phyloP scores from a whole-genome alignment of 2,797 vertebrate species.

The Nannoperca obscura region DNA sequence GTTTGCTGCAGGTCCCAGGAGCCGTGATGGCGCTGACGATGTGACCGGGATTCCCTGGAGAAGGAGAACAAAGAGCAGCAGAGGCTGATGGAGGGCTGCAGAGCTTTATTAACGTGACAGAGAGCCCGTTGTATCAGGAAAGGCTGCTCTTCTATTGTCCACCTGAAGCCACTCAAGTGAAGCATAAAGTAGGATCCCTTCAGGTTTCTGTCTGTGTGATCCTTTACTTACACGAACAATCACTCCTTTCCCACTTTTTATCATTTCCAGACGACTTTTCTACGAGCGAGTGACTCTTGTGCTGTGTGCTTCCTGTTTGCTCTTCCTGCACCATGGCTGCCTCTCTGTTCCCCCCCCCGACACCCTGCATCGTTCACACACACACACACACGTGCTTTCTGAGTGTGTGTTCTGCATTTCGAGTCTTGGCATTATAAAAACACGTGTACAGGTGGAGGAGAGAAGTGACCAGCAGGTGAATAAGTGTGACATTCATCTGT shows the following conservation, averaged over 20 bases:
- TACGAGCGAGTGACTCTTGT: background rate
- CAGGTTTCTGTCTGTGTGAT: background rate
- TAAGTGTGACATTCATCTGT: background rate
- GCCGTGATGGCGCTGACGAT: conserved; percentile 42
- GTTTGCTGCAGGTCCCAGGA: conserved; percentile 44
- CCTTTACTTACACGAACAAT: conserved; percentile 2
- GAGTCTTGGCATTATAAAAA: background rate
- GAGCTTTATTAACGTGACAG: background rate
- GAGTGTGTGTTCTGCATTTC: conserved; percentile 7
- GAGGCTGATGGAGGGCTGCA: background rate
- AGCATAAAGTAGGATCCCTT: background rate
- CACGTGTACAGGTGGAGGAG: background rate
- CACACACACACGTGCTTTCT: background rate
- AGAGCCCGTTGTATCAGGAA: background rate
- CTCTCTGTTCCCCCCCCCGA: conserved; percentile 9
- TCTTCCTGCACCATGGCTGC: conserved; percentile 32
- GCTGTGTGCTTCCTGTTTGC: conserved; percentile 30
- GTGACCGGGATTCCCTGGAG: conserved; percentile 29
- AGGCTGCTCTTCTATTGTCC: background rate
- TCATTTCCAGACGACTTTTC: conserved; percentile 3
- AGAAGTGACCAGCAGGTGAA: background rate
- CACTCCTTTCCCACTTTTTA: background rate
- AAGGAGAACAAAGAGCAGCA: background rate
- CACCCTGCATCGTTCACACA: background rate
- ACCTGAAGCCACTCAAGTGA: background rate